Conservation (phyloP, 2,797 vertebrate genomes). For the Liparis tanakae region DNA sequence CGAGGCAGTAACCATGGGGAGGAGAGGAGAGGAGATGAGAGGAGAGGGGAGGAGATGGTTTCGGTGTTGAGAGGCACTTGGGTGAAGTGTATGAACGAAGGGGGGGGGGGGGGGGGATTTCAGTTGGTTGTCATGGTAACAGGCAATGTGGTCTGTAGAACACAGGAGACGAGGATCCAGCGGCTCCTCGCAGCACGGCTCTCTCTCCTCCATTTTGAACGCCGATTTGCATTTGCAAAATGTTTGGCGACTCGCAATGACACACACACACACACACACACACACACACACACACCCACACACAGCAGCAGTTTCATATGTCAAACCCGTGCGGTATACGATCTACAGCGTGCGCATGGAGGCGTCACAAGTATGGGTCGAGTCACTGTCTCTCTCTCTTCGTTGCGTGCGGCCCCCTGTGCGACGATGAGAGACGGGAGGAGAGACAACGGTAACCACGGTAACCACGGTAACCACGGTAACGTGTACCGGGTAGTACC, state of each 20-base stretch:
- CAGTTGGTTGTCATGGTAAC: conserved; percentile 81
- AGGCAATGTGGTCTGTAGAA: conserved; percentile 75
- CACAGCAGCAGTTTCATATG: conserved; percentile 21
- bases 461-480: conserved; percentile 18
- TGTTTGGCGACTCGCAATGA: conserved; percentile 58
- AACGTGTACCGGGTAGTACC: neutral
- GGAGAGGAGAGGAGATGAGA: neutral
- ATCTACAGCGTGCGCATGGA: conserved; percentile 12
- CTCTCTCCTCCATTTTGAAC: conserved; percentile 68
- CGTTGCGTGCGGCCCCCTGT: conserved; percentile 25
- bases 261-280: conserved; percentile 37
- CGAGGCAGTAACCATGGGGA: conserved; percentile 35
- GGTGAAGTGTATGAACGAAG: no score
- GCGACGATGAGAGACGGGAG: conserved; percentile 24
- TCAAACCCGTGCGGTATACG: conserved; percentile 9
- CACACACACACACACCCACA: conserved; percentile 30
- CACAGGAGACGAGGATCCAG: conserved; percentile 68
- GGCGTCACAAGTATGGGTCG: conserved; percentile 33
- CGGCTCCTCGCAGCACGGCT: conserved; percentile 53
- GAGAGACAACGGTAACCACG: neutral
- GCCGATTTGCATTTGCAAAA: conserved; percentile 54
- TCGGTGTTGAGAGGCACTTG: conserved; percentile 60
- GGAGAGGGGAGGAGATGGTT: conserved; percentile 19
- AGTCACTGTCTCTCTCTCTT: conserved; percentile 50
- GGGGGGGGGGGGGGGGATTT: conserved; percentile 66